phyloP scores from a whole-genome alignment of 37 sponge, comb jelly and placozoan species.

The Ianthella basta region DNA sequence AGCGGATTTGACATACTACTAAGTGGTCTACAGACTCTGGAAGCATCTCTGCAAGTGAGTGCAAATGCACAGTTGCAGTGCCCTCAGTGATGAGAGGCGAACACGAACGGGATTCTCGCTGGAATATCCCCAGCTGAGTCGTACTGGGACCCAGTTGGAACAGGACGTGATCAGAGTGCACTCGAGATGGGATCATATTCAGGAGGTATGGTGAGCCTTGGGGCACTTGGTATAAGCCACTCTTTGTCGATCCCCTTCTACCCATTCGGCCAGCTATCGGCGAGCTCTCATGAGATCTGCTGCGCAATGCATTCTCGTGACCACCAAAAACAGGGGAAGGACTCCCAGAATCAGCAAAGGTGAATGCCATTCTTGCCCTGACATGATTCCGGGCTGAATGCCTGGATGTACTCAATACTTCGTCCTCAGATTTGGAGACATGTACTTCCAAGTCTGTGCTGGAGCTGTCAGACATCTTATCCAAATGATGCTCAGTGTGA shows the following conservation, averaged over 20 bases:
- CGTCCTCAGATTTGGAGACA: constrained; percentile 14
- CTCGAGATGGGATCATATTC: background rate
- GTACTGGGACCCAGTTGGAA: constrained; percentile 21
- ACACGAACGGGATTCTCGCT: background rate
- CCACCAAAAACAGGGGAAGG: too few species aligned
- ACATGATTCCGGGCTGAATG: background rate
- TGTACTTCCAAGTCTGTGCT: constrained; percentile 22
- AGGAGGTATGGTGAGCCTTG: constrained; percentile 26
- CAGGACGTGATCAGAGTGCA: constrained; percentile 10
- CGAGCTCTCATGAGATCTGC: background rate
- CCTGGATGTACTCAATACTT: background rate
- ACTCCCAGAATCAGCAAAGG: background rate
- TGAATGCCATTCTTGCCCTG: background rate
- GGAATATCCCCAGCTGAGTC: constrained; percentile 22
- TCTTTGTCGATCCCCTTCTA: background rate
- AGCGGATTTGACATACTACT: background rate
- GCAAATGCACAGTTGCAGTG: background rate
- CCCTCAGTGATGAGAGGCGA: background rate
- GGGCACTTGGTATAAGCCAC: constrained; percentile 22
- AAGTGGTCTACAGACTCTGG: background rate
- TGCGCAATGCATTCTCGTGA: background rate
- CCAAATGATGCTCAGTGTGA: background rate
- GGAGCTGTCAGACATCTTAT: constrained; percentile 21
- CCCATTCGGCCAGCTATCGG: background rate
- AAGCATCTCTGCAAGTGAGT: background rate